Percentiles rank a stretch among this genome's conserved stretches.
Evolutionary conservation across 2,888 invertebrate genomes (phyloP).

Genomic region (Macrophya alboannulata): DNA sequence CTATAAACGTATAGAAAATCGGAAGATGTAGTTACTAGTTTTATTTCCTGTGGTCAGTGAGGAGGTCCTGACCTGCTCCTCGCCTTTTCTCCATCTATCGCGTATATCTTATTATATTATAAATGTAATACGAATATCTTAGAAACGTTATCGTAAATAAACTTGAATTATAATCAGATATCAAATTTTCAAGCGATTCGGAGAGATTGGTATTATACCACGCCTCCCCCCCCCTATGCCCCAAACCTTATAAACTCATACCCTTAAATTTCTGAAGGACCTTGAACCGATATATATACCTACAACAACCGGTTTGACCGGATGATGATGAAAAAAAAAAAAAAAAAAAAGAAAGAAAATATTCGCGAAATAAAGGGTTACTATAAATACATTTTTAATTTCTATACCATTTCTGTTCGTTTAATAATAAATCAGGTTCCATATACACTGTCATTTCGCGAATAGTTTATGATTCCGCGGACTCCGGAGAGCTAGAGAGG

Average conservation of each 20-base stretch:
- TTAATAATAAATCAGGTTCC: slow-evolving; percentile 30
- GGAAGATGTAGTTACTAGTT: slow-evolving; percentile 38
- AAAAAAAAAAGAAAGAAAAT: not conserved
- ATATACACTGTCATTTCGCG: slow-evolving; percentile 47
- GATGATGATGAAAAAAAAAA: not conserved
- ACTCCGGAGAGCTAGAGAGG: not conserved
- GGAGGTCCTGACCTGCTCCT: not conserved
- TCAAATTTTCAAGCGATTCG: slow-evolving; percentile 31
- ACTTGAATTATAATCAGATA: slow-evolving; percentile 45
- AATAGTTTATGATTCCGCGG: slow-evolving; percentile 43
- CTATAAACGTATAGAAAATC: slow-evolving; percentile 18
- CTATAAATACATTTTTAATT: slow-evolving; percentile 53
- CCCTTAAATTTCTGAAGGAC: slow-evolving; percentile 40
- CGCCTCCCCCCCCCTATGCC: slow-evolving; percentile 5
- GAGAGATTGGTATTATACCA: slow-evolving; percentile 27
- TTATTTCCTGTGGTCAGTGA: slow-evolving; percentile 35
- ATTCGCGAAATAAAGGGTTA: slow-evolving; percentile 22
- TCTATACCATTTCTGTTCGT: slow-evolving; percentile 36
- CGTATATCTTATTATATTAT: slow-evolving; percentile 10
- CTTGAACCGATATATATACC: slow-evolving; percentile 46
- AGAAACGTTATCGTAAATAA: slow-evolving; percentile 25
- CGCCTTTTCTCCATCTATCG: not conserved
- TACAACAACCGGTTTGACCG: slow-evolving; percentile 44
- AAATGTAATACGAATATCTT: slow-evolving; percentile 41
- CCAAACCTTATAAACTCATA: not conserved